Evolutionary conservation across 1,140 invertebrate species (phyloP).

Genomic region (Megalonaias nervosa): DNA sequence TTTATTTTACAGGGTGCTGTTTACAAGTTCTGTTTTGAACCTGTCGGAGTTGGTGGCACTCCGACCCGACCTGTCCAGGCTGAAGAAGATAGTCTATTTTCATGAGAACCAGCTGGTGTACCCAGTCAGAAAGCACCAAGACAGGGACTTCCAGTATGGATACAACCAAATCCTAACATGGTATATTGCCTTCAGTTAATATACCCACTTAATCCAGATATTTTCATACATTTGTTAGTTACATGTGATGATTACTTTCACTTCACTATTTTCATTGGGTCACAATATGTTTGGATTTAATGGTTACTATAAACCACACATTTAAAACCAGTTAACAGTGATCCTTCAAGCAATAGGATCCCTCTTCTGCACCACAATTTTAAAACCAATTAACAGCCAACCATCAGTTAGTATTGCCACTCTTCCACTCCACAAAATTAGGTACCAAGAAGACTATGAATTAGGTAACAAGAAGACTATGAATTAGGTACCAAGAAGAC

Average conservation of each 20-base stretch:
- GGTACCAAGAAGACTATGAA: no score
- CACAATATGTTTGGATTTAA: no score
- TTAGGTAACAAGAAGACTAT: no score
- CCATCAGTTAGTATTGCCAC: no score
- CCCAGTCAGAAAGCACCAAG: slow-evolving; percentile 78
- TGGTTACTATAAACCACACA: no score
- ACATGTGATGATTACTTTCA: neutral
- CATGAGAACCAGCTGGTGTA: slow-evolving; percentile 87
- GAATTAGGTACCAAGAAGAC: no score
- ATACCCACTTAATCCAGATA: neutral
- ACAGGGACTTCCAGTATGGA: slow-evolving; percentile 84
- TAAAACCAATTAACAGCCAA: no score
- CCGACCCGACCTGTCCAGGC: slow-evolving; percentile 76
- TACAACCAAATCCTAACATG: slow-evolving; percentile 84
- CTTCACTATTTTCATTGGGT: no score
- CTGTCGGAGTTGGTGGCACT: slow-evolving; percentile 81
- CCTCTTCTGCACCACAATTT: no score
- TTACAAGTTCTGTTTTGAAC: slow-evolving; percentile 83
- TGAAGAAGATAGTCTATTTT: slow-evolving; percentile 83
- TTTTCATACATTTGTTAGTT: neutral
- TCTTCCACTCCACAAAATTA: no score
- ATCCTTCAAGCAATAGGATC: no score
- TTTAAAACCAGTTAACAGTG: no score
- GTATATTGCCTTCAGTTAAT: slow-evolving; percentile 67
- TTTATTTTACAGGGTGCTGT: slow-evolving; percentile 73